Percentiles rank a stretch among this genome's conserved stretches.
Evolutionary conservation across 1,140 invertebrate genomes (phyloP).

Genomic region (Achroia grisella): DNA sequence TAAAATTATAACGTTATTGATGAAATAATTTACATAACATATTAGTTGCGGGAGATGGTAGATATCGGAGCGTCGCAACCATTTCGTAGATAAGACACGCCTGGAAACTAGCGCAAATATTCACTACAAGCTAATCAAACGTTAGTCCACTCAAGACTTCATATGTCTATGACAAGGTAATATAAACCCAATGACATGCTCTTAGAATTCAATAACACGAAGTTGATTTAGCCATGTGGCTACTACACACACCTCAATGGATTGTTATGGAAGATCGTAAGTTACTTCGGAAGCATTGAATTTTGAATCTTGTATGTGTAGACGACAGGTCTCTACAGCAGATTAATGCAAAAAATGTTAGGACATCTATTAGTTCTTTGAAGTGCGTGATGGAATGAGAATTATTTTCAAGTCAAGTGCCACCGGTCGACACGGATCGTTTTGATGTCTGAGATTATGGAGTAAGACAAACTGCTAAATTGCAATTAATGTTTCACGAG

Average conservation of each 20-base stretch:
- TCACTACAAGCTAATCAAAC: conserved; percentile 41
- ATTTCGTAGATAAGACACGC: conserved; percentile 47
- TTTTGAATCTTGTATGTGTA: background rate
- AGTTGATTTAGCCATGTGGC: conserved; percentile 17
- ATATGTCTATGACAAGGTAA: conserved; percentile 20
- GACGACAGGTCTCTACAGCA: background rate
- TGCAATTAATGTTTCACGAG: too few relatives aligned
- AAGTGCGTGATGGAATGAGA: conserved; percentile 30
- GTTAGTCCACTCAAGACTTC: conserved; percentile 20
- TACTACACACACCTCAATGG: conserved; percentile 9
- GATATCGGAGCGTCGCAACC: conserved; percentile 15
- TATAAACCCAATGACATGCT: conserved; percentile 28
- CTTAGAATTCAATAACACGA: conserved; percentile 18
- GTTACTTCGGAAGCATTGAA: conserved; percentile 2
- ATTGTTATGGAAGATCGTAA: conserved; percentile 16
- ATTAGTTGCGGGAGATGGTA: conserved; percentile 39
- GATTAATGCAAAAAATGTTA: background rate
- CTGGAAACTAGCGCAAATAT: conserved; percentile 41
- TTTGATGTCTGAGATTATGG: conserved; percentile 1
- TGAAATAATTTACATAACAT: conserved; percentile 15
- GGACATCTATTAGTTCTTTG: conserved; percentile 4
- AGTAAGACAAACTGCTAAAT: too few relatives aligned
- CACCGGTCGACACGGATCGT: conserved; percentile 32
- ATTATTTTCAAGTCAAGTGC: conserved; percentile 29
- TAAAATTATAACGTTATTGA: background rate